These are phyloP conservation scores for Drosophila falleni DNA, from an alignment of 2,888 invertebrate species.

Conservation along the genomic window DNA sequence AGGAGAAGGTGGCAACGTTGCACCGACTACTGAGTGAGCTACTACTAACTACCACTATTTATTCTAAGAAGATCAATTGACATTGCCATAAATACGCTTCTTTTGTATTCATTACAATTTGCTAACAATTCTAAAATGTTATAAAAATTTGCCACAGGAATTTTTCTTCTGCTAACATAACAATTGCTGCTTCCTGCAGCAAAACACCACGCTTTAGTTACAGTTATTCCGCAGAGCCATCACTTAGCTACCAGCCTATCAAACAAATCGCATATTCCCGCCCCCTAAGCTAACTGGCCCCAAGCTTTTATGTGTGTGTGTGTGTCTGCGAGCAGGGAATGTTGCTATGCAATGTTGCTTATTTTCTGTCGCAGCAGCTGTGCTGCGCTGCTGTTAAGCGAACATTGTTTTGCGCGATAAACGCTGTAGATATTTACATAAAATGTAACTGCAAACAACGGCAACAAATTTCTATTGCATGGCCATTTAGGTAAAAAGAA, in stretches of 20 bases:
- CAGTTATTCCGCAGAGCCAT: slow-evolving; percentile 47
- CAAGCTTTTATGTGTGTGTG: slow-evolving; percentile 29
- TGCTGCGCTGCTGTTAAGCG: slow-evolving; percentile 37
- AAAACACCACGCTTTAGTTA: slow-evolving; percentile 47
- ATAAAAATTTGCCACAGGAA: not conserved
- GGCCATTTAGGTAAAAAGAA: slow-evolving; percentile 58
- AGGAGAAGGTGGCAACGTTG: slow-evolving; percentile 4
- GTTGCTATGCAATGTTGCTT: slow-evolving; percentile 31
- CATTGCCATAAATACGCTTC: slow-evolving; percentile 1
- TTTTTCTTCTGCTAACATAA: slow-evolving; percentile 18
- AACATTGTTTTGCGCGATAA: slow-evolving; percentile 44
- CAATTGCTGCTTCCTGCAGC: slow-evolving; percentile 48
- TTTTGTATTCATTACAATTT: slow-evolving; percentile 7
- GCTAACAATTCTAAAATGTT: slow-evolving; percentile 2
- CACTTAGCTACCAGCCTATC: slow-evolving; percentile 49
- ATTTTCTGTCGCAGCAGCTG: slow-evolving; percentile 24
- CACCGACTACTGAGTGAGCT: slow-evolving; percentile 24
- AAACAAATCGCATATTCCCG: slow-evolving; percentile 48
- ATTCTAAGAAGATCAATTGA: slow-evolving; percentile 17
- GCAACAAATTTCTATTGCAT: slow-evolving; percentile 68
- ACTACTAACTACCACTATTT: slow-evolving; percentile 3
- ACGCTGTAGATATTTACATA: slow-evolving; percentile 51
- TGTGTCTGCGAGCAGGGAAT: slow-evolving; percentile 42
- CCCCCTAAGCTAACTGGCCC: slow-evolving; percentile 31
- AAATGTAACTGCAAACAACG: slow-evolving; percentile 63